These are phyloP conservation scores for Phyto melanocephala DNA, from an alignment of 2,888 invertebrate species.

Conservation along the genomic window DNA sequence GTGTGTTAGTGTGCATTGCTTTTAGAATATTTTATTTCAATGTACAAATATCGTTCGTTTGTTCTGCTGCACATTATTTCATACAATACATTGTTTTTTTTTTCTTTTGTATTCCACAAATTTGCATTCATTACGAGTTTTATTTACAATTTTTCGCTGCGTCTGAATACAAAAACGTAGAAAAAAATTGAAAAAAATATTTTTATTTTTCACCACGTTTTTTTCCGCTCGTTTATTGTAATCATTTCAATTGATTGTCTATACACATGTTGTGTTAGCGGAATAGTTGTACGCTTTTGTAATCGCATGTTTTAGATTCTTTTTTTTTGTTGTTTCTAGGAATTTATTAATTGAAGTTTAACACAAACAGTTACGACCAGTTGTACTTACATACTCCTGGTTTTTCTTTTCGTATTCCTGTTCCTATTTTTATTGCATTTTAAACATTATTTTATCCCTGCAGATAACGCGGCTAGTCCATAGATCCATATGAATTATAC, in stretches of 20 bases:
- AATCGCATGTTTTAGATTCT: conserved; percentile 23
- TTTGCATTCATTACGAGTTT: conserved; percentile 53
- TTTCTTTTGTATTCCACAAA: not conserved
- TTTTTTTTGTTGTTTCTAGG: conserved; percentile 23
- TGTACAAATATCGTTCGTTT: conserved; percentile 6
- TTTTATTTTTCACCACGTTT: conserved; percentile 18
- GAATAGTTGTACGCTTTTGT: not conserved
- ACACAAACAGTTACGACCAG: not conserved
- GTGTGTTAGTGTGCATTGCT: not conserved
- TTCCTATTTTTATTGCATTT: not conserved
- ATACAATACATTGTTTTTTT: not conserved
- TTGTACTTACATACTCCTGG: not conserved
- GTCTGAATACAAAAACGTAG: not conserved
- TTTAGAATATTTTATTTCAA: conserved; percentile 30
- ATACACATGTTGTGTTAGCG: conserved; percentile 15
- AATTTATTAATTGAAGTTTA: conserved; percentile 40
- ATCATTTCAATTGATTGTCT: conserved; percentile 44
- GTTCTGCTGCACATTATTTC: conserved; percentile 11
- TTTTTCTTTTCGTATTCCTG: not conserved
- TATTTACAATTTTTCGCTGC: conserved; percentile 25
- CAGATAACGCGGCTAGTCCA: too few species aligned
- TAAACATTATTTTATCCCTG: not conserved
- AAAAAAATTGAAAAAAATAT: not conserved
- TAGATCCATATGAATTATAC: too few species aligned
- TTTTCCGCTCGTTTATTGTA: conserved; percentile 9